Evolutionary conservation across 2,888 invertebrate genomes (phyloP), one percentile per base, ranked within the genome.

Genomic region (Drosophila emarginata): DNA sequence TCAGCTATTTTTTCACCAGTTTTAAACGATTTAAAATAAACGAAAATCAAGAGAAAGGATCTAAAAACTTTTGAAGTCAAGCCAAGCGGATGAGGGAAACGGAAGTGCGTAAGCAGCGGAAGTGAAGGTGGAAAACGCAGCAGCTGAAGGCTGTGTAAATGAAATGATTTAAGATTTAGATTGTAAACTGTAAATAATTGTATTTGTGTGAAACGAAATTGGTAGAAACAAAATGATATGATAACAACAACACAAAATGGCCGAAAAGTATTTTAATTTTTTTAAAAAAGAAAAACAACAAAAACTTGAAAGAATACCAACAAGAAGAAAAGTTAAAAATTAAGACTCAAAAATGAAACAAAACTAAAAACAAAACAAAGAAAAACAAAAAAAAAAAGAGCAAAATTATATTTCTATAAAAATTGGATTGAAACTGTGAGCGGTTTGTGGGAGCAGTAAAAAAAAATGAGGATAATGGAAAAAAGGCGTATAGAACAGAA

Each of bases 1-100:
- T 77, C 79, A 83, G 83, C 78, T 85, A 85, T 85, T 85, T 85
- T 85, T 85, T 85, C 86, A 85, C 84, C 84, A 80, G 83, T 78
- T 78, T 84, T 79, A 81, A 78, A 79, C 75, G 54, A 69, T 62
- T 67, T 74, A 65, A 61, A 61, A 18, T 12, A 64, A 64, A n/a
- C 2, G 2, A 32, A 5, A 61, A 52, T 64, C 23, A 67, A 36
- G 51, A 51, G 50, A 67, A 61, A 45, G 21, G 0, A 57, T 32
- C 32, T 32, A 57, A 26, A n/a, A 65, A 28, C 37, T 21, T 58
- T 52, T 40, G 57, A 59, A 73, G 50, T 40, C 58, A 18, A 67
- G 63, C 50, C 28, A 28, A 45, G 51, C 37, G 40, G 32, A 57
- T 28, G 28, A 45, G 14, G 28, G 15, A 45, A 45, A 21, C 14